Base-by-base conservation (phyloP, 2,113 vertebrate genomes). In the Pangasianodon hypophthalmus region DNA sequence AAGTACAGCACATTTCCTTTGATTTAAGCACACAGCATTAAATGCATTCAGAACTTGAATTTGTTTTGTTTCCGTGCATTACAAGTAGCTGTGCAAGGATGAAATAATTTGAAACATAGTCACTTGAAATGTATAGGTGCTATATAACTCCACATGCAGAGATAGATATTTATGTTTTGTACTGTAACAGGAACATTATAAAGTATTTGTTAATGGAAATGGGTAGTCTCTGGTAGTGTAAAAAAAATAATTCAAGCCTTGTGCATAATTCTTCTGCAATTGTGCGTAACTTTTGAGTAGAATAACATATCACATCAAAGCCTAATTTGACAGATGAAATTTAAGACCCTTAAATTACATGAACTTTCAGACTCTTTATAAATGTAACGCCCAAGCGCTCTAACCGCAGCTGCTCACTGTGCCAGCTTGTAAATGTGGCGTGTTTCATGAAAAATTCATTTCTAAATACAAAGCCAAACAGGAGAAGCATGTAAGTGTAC, bases 391-490 rank as follows among this genome's bases (percentile, higher is more conserved):
- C 26, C 6, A 32, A 71, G 67, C 13, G 1, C 9, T 86, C 67
- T 2, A 41, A 46, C 71, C n/a, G 24, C 18, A n/a, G 26, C 71
- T 87, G 52, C 24, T 69, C n/a, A 2, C 6, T 46, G 26, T n/a
- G 58, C 44, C 83, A 84, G 81, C 50, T 84, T 73, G 81, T 84
- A 88, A 29, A 56, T 37, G 32, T 56, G 62, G 5, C 3, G 54
- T 58, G 64, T 44, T 88, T 88, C n/a, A 88, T 73, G 26, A 84
- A 84, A 32, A 11, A 89, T 84, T 73, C 1, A 84, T 60, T 58
- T 84, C 67, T 48, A 14, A 8, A 46, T 14, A 56, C 87, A 69
- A 56, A 67, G 14, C 60, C 77, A 52, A 54, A 82, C 3, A 2
- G n/a, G 46, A 37, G 9, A 64, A 1, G 44, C 50, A 19, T 37